Percentiles rank a stretch among this genome's conserved stretches.
Evolutionary conservation across 2,888 invertebrate species (phyloP).

Genomic region (Dolichomitus sp.): DNA sequence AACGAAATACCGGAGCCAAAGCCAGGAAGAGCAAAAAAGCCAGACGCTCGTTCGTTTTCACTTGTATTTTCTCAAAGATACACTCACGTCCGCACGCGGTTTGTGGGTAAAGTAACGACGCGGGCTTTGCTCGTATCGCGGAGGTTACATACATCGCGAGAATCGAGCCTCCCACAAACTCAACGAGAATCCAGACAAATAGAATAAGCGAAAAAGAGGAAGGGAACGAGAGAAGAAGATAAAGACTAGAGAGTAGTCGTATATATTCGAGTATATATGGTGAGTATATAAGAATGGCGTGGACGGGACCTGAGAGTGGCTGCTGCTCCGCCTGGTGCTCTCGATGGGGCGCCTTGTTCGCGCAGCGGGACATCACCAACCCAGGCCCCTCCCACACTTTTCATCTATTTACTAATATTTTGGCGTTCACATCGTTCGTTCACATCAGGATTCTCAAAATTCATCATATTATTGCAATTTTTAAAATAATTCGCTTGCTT

Average conservation of each 20-base stretch:
- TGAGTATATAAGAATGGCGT: constrained; percentile 68
- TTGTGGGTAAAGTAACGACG: constrained; percentile 15
- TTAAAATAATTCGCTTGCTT: no score
- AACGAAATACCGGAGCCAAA: neutral
- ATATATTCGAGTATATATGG: constrained; percentile 56
- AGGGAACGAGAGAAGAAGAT: constrained; percentile 37
- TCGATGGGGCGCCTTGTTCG: constrained; percentile 83
- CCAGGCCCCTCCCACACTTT: constrained; percentile 79
- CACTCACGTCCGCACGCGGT: constrained; percentile 11
- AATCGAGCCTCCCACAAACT: neutral
- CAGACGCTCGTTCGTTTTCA: neutral
- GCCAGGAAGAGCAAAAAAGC: neutral
- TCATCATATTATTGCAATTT: no score
- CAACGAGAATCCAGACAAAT: constrained; percentile 13
- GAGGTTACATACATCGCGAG: neutral
- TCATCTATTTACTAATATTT: constrained; percentile 85
- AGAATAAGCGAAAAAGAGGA: constrained; percentile 31
- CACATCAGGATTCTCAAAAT: neutral
- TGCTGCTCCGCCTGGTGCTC: constrained; percentile 55
- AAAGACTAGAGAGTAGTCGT: constrained; percentile 45
- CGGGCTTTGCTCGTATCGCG: neutral
- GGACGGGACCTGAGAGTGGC: constrained; percentile 57
- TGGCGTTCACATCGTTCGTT: constrained; percentile 67
- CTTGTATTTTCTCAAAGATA: neutral
- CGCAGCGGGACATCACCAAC: constrained; percentile 78